phyloP scores from a whole-genome alignment of 2,888 invertebrate species.

The Rhagonycha lutea region DNA sequence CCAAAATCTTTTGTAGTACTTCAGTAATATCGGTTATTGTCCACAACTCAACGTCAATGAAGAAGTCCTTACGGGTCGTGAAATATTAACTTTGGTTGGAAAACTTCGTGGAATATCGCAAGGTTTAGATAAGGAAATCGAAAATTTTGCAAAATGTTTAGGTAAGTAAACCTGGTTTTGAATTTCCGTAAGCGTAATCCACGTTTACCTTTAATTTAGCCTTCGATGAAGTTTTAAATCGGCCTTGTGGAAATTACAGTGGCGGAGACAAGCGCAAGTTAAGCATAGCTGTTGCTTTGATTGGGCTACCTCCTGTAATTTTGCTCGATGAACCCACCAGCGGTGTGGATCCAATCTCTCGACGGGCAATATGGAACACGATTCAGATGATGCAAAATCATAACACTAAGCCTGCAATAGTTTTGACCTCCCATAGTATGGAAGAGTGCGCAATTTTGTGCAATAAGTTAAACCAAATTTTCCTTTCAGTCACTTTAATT shows the following conservation, averaged over 20 bases:
- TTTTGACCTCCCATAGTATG: constrained; percentile 86
- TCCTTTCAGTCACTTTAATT: constrained; percentile 17
- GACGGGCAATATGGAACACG: constrained; percentile 54
- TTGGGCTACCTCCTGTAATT: constrained; percentile 69
- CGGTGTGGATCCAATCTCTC: constrained; percentile 77
- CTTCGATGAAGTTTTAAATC: constrained; percentile 45
- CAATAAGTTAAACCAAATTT: constrained; percentile 41
- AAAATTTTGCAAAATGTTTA: constrained; percentile 53
- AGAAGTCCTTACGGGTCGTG: constrained; percentile 66
- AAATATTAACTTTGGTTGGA: background rate
- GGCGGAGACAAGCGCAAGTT: constrained; percentile 81
- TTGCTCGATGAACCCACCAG: constrained; percentile 81
- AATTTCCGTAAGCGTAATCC: background rate
- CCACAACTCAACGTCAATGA: constrained; percentile 86
- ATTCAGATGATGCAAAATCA: constrained; percentile 7
- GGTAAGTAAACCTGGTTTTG: constrained; percentile 45
- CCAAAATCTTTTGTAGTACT: constrained; percentile 58
- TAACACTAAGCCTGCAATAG: constrained; percentile 63
- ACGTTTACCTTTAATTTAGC: constrained; percentile 33
- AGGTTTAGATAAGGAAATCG: constrained; percentile 88
- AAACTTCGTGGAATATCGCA: constrained; percentile 69
- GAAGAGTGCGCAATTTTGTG: constrained; percentile 85
- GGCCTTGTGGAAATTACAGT: constrained; percentile 53
- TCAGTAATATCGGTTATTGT: constrained; percentile 81
- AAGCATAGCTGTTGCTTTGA: constrained; percentile 82